phyloP scores from a whole-genome alignment of 2,113 vertebrate species.

The Pterocles gutturalis region DNA sequence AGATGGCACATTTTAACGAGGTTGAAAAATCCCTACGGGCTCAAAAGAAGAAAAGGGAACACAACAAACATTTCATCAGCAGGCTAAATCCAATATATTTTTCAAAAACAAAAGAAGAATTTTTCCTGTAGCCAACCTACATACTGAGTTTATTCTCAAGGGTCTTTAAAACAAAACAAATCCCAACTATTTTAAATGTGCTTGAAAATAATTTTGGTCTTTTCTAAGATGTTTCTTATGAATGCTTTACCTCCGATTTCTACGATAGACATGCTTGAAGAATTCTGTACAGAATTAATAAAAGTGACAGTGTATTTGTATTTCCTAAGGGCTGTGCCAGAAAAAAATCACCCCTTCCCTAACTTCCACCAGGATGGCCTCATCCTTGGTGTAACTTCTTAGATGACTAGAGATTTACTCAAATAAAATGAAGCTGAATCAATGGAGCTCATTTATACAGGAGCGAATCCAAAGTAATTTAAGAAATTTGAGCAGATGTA shows the following conservation, averaged over 20 bases:
- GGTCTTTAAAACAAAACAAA: neutral
- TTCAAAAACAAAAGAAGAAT: neutral
- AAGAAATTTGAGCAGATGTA: conserved; percentile 8
- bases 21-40: neutral
- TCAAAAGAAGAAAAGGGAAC: conserved; percentile 11
- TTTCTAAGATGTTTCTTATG: neutral
- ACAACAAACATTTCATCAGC: conserved; percentile 7
- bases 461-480: conserved; percentile 1
- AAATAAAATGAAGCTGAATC: neutral
- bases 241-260: conserved; percentile 8
- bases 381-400: neutral
- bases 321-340: neutral
- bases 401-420: neutral
- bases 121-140: neutral
- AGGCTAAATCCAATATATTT: neutral
- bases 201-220: neutral
- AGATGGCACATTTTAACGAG: conserved; percentile 35
- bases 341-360: neutral
- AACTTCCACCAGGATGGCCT: neutral
- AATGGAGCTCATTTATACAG: neutral
- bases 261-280: neutral
- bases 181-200: neutral
- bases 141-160: neutral
- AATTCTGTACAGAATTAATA: neutral
- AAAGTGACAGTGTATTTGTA: neutral